These are phyloP conservation scores for Malurus leucopterus DNA, from an alignment of 2,797 vertebrate species.

Conservation along the genomic window DNA sequence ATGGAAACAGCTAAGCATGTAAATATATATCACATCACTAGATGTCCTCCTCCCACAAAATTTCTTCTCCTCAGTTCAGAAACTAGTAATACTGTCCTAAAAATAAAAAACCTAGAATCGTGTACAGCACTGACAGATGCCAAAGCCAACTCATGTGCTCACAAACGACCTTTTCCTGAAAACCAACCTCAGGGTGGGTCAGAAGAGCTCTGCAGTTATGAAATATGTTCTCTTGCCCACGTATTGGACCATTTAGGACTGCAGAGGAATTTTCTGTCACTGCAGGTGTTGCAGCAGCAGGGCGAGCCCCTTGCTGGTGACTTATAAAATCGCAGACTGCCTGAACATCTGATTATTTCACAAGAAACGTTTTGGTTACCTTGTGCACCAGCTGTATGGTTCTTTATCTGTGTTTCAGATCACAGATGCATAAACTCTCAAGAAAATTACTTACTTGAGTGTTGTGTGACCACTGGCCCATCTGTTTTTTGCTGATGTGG, in stretches of 20 bases:
- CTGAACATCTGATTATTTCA: neutral
- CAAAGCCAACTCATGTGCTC: neutral
- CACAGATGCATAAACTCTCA: neutral
- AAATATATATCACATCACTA: conserved; percentile 45
- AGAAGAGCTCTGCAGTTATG: neutral
- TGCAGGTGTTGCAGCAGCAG: neutral
- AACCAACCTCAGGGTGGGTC: neutral
- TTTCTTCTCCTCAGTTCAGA: neutral
- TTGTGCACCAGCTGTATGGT: accelerated
- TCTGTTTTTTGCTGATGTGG: neutral
- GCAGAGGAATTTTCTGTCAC: neutral
- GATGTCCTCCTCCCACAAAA: conserved; percentile 54
- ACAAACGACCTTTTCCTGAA: neutral
- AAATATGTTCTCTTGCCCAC: neutral
- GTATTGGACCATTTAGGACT: neutral
- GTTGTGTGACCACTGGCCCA: neutral
- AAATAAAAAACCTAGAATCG: neutral
- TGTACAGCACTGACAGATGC: neutral
- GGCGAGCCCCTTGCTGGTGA: neutral
- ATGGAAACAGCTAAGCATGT: neutral
- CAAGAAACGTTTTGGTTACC: neutral
- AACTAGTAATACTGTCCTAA: neutral
- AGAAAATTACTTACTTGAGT: neutral
- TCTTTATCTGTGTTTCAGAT: neutral
- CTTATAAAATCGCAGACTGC: accelerated